Evolutionary conservation across 2,113 vertebrate genomes (phyloP).

Genomic region (Dipodomys spectabilis): DNA sequence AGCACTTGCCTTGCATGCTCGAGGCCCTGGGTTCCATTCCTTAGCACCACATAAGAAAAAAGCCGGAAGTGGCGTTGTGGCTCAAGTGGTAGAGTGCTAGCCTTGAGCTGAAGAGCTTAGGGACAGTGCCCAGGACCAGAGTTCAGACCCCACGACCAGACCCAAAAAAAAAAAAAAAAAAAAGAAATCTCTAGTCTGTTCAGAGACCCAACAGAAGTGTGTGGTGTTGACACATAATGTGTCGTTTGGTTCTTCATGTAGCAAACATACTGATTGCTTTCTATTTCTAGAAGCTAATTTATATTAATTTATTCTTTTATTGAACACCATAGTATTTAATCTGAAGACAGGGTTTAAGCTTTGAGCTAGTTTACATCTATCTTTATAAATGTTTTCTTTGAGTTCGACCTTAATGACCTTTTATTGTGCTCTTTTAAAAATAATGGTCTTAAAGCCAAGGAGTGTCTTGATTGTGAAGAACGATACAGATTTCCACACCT

Average conservation of each 20-base stretch:
- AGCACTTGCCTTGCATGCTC: too few relatives aligned
- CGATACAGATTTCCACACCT: background rate
- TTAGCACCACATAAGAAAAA: too few relatives aligned
- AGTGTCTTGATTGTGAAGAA: slow-evolving; percentile 51
- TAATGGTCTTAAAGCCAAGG: slow-evolving; percentile 9
- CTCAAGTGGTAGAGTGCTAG: too few relatives aligned
- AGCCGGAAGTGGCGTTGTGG: too few relatives aligned
- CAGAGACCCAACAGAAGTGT: slow-evolving; percentile 21
- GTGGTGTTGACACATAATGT: background rate
- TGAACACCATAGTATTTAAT: background rate
- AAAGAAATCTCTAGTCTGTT: slow-evolving; percentile 31
- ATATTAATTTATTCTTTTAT: slow-evolving; percentile 27
- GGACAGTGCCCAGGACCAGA: too few relatives aligned
- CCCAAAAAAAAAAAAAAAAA: too few relatives aligned
- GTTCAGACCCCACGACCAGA: too few relatives aligned
- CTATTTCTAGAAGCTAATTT: slow-evolving; percentile 43
- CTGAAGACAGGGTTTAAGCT: slow-evolving; percentile 8
- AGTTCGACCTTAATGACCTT: background rate
- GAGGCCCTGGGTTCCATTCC: too few relatives aligned
- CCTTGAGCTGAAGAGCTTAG: too few relatives aligned
- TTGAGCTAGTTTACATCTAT: background rate
- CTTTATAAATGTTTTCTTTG: background rate
- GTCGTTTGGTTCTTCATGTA: background rate
- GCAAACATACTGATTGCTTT: background rate
- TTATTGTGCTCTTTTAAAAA: slow-evolving; percentile 53